phyloP scores from a whole-genome alignment of 2,113 vertebrate species.

The Phylloscopus trochiloides region DNA sequence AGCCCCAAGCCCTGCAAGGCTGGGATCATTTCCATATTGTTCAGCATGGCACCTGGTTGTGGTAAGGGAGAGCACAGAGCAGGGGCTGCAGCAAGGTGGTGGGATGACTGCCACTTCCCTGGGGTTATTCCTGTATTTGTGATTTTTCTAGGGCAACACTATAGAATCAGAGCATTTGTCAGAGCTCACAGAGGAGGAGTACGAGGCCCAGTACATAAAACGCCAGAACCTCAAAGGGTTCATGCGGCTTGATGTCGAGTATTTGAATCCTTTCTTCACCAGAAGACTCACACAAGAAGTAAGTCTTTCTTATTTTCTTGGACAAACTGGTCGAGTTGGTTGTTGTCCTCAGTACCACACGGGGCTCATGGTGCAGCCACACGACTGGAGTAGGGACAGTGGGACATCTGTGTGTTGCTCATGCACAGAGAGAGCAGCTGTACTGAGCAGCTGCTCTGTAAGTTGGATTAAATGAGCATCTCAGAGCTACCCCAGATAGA shows the following conservation, averaged over 20 bases:
- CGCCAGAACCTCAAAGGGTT: slow-evolving; percentile 96
- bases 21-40: neutral
- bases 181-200: slow-evolving; percentile 96
- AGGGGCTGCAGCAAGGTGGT: neutral
- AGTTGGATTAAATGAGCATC: neutral
- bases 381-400: neutral
- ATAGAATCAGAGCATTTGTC: slow-evolving; percentile 94
- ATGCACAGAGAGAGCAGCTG: neutral
- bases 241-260: slow-evolving; percentile 96
- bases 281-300: slow-evolving; percentile 96
- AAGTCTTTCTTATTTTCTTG: neutral
- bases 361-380: neutral
- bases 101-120: neutral
- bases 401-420: neutral
- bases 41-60: neutral
- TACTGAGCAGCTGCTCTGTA: neutral
- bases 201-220: slow-evolving; percentile 93
- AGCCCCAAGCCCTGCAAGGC: neutral
- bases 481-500: neutral
- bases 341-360: neutral
- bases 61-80: neutral
- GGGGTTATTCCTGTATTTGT: neutral
- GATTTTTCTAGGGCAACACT: slow-evolving; percentile 84
- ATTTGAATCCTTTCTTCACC: slow-evolving; percentile 97
- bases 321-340: neutral